A percentile compares a stretch with the other conserved stretches of the same genome.
phyloP scores from a whole-genome alignment of 2,888 invertebrate genomes.

The Microctonus aethiopoides region DNA sequence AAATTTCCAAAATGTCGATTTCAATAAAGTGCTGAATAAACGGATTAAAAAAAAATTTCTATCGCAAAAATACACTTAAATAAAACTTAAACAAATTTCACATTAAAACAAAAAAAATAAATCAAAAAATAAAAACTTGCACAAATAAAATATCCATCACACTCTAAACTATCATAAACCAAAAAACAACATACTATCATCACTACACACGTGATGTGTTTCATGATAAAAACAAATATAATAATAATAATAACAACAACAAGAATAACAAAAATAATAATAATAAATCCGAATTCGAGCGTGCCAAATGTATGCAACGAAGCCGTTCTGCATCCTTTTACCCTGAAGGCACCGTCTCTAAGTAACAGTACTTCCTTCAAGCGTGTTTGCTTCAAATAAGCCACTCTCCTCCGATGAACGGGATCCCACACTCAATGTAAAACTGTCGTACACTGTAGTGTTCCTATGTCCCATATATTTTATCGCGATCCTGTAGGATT shows the following conservation, averaged over 20 bases:
- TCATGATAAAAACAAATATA: neutral
- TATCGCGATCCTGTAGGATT: neutral
- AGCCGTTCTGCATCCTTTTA: constrained; percentile 19
- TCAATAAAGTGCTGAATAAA: too few relatives aligned
- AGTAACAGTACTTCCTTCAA: constrained; percentile 56
- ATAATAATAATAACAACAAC: neutral
- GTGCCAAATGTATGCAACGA: constrained; percentile 15
- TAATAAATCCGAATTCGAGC: neutral
- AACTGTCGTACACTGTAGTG: constrained; percentile 11
- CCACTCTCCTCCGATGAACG: constrained; percentile 30
- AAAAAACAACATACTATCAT: too few relatives aligned
- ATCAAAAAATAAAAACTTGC: too few relatives aligned
- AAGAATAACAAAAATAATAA: neutral
- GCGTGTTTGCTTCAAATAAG: constrained; percentile 30
- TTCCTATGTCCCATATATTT: constrained; percentile 18
- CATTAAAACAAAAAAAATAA: too few relatives aligned
- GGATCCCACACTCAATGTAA: constrained; percentile 12
- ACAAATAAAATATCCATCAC: too few relatives aligned
- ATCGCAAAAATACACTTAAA: too few relatives aligned
- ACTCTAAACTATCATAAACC: too few relatives aligned
- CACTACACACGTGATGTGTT: too few relatives aligned
- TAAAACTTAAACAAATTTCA: too few relatives aligned
- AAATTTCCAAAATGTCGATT: too few relatives aligned
- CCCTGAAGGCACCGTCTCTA: constrained; percentile 49
- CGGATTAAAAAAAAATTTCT: too few relatives aligned